Conservation (phyloP, 2,797 vertebrate genomes). For the Mormyrus proboscirostris region DNA sequence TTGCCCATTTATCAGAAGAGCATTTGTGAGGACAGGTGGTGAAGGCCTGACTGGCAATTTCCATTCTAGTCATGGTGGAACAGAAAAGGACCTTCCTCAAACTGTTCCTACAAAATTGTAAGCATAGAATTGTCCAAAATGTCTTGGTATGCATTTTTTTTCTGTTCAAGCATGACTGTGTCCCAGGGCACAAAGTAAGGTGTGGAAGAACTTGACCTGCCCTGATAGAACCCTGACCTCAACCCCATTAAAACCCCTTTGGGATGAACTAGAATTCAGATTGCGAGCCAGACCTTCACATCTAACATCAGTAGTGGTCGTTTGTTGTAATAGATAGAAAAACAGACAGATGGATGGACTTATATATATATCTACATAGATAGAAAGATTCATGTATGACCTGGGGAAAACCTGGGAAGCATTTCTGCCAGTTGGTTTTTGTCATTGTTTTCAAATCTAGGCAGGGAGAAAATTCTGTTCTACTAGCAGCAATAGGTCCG, state of each 20-base stretch:
- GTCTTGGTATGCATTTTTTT: not conserved
- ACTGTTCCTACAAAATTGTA: not conserved
- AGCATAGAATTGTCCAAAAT: not conserved
- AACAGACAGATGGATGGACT: not conserved
- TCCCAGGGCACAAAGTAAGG: not conserved
- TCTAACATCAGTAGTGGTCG: not conserved
- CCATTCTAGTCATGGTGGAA: not conserved
- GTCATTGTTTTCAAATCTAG: slow-evolving; percentile 1
- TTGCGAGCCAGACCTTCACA: not conserved
- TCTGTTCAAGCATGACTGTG: not conserved
- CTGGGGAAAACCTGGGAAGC: not conserved
- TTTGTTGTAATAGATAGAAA: not conserved
- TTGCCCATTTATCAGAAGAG: not conserved
- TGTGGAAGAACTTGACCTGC: not conserved
- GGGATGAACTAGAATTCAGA: not conserved
- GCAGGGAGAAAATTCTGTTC: not conserved
- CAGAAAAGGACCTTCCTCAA: not conserved
- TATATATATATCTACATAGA: no score
- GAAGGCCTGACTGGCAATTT: not conserved
- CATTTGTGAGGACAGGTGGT: not conserved
- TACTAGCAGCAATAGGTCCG: not conserved
- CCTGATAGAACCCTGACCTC: not conserved
- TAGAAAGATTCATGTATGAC: not conserved
- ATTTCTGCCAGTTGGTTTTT: not conserved
- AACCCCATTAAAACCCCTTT: not conserved